Base-by-base conservation (phyloP, 2,797 vertebrate species). In the Enteromius thamalakanensis region DNA sequence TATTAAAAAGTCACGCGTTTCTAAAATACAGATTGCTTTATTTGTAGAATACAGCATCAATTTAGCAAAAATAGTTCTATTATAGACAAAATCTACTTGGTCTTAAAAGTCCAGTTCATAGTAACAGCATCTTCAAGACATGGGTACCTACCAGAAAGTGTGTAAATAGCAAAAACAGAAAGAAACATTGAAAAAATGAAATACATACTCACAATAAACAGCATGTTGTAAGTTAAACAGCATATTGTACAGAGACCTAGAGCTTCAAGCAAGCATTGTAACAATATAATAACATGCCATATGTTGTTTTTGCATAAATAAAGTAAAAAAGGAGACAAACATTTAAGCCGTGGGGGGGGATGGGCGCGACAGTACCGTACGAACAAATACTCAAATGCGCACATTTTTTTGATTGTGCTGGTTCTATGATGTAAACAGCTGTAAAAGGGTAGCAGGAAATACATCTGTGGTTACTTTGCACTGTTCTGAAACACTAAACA, bases 1-100 rank as follows among this genome's bases (percentile, higher is more conserved):
- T 6, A 12, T 29, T 79, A 74, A 79, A 1, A 76, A 49, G 55
- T 42, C 87, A 90, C 90, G 89, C 72, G 9, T 21, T 77, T 80
- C 88, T 94, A 94, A 94, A 93, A 94, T 92, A 94, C 92, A 93
- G 90, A 93, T 89, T 88, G 86, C 88, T 94, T 94, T 94, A 92
- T 88, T 90, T 85, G 86, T 90, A 89, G 90, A 91, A 90, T 90
- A 91, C 92, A 92, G 89, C 89, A 90, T 90, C 84, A 86, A 81
- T 88, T 91, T 92, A 91, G 91, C 91, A 92, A 93, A 93, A 93
- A 93, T 93, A 93, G 90, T 91, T 93, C 89, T 93, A 91, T 93
- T 84, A 90, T 92, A 91, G 91, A 93, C 90, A 92, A 93, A 91
- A 92, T 88, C 86, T 88, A 91, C 91, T 90, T 87, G 75, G 82